These are phyloP conservation scores for Pseudotriccus pelzelni DNA, from an alignment of 2,797 vertebrate genomes.

Conservation along the genomic window DNA sequence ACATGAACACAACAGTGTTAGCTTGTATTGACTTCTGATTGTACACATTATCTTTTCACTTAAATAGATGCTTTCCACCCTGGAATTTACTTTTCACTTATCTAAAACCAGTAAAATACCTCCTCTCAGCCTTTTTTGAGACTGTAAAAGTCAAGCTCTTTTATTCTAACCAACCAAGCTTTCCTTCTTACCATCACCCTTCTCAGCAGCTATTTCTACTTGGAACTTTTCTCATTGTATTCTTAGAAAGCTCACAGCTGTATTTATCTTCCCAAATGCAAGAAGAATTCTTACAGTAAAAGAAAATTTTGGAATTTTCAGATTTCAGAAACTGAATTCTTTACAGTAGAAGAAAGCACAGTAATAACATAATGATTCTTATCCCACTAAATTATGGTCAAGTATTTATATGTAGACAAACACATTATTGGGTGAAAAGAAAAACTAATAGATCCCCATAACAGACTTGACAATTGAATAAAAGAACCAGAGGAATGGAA, in stretches of 20 bases:
- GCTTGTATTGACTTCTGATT: neutral
- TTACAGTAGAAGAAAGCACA: neutral
- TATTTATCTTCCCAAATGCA: neutral
- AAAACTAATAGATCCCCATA: neutral
- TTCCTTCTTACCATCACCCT: neutral
- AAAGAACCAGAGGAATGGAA: neutral
- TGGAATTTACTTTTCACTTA: neutral
- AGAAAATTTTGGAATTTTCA: neutral
- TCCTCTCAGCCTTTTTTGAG: neutral
- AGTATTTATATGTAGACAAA: neutral
- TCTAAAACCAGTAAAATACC: neutral
- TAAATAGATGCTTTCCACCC: neutral
- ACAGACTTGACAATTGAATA: neutral
- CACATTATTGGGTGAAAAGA: neutral
- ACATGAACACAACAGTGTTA: neutral
- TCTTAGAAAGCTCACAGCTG: neutral
- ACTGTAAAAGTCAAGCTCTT: neutral
- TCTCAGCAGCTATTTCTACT: neutral
- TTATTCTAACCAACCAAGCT: neutral
- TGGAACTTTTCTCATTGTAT: neutral
- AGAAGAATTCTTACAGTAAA: neutral
- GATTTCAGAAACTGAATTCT: neutral
- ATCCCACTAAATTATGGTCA: neutral
- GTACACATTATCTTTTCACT: neutral
- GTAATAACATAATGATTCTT: neutral